Base-by-base conservation (phyloP, 1,140 invertebrate genomes). In the Metaphire vulgaris region DNA sequence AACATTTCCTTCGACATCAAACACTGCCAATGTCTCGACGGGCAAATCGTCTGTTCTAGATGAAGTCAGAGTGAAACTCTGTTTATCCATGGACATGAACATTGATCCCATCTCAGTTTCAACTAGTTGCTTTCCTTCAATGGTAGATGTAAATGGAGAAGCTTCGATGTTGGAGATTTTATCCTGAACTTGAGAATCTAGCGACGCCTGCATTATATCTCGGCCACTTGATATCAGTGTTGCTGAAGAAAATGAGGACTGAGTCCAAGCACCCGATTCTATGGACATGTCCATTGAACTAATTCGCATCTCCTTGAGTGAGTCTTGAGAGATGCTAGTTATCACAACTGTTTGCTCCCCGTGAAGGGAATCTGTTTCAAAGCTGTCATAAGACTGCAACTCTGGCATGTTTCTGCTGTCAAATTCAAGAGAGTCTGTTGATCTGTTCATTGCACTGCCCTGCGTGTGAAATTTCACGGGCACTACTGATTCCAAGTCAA, bases 301-400 rank as follows among this genome's bases (percentile, higher is more conserved):
- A 34, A 21, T 26, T n/a, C 28, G 32, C 12, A 28, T 41, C 41
- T 73, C 72, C 41, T 73, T 73, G 26, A 73, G 34, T 14, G 72
- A 73, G 56, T 73, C 72, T 41, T 73, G 72, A 41, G 72, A 73
- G 32, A 73, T 73, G 72, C 72, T 73, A 21, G 32, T 73, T 26
- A 34, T 73, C 26, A 73, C 41, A 56, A n/a, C 2, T 56, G 72
- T 64, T 0, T 31, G n/a, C 33, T 34, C 41, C 2, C 41, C 72
- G 12, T 73, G 72, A 29, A 73, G 34, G 6, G 72, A 73, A 33
- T 73, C 72, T 12, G 72, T 73, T 16, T 73, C 72, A 41, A 73
- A 73, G 30, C 72, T 73, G 21, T 64, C 33, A 34, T 41, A 29
- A 34, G 32, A 26, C 41, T 73, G 72, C 72, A n/a, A 28, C 12